These are phyloP conservation scores for Eurosta solidaginis DNA, from an alignment of 1,140 invertebrate species.

Conservation along the genomic window DNA sequence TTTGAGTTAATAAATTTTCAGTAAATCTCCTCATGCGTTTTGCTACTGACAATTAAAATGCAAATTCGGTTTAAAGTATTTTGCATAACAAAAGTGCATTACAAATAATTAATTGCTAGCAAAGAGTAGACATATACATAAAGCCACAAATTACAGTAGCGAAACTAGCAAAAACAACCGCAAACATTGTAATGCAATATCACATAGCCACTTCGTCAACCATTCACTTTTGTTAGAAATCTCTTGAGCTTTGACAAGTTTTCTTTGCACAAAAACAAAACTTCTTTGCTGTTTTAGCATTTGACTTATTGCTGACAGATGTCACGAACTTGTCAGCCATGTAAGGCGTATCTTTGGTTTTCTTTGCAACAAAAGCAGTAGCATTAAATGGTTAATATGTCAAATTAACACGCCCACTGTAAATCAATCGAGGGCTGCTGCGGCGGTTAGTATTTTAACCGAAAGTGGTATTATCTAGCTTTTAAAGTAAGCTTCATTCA, in stretches of 20 bases:
- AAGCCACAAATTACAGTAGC: not conserved
- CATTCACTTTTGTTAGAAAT: not conserved
- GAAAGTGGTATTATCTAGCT: no score
- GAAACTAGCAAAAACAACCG: not conserved
- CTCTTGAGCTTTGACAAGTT: not conserved
- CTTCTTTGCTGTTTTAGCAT: not conserved
- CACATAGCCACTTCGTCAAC: not conserved
- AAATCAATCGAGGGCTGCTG: not conserved
- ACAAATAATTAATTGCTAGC: not conserved
- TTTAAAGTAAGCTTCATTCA: no score
- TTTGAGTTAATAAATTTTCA: not conserved
- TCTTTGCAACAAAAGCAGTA: not conserved
- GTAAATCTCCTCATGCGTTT: not conserved
- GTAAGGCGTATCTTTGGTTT: not conserved
- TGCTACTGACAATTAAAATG: conserved; percentile 15
- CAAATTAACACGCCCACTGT: not conserved
- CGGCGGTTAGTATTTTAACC: not conserved
- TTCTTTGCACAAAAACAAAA: not conserved
- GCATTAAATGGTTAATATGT: not conserved
- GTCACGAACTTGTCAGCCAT: not conserved
- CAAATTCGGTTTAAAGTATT: not conserved
- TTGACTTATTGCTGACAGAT: conserved; percentile 15
- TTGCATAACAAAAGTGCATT: conserved; percentile 27
- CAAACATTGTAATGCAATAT: not conserved
- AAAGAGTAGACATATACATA: no score